Evolutionary conservation across 2,113 vertebrate genomes (phyloP), one percentile per base, ranked within the genome.

Genomic region (Triplophysa dalaica): DNA sequence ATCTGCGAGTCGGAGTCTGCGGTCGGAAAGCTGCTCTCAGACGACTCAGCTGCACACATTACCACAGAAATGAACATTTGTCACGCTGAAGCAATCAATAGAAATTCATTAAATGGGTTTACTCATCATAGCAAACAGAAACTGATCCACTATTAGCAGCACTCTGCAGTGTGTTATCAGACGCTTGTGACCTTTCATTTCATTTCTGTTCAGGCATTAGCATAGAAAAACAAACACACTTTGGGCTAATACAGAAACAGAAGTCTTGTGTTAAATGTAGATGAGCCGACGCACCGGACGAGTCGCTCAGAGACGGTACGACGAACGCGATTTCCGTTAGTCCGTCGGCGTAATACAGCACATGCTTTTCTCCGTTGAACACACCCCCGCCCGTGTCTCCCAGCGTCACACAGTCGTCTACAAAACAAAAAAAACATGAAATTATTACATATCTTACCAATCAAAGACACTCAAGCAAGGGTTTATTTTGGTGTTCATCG

Each of bases 291-390:
- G 94, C 92, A 94, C 94, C 90, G 45, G 94, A 89, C 50, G 93
- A 94, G 78, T 94, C 94, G 86, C 92, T 83, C 3, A 91, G 88
- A 8, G 94, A 95, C 6, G 95, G 95, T 82, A 96, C 94, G 73
- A 96, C 95, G 79, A 96, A 96, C 62, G 95, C 95, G 3, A 96
- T 95, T 89, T 96, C 95, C 0, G 95, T 96, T 82, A 96, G 90
- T 65, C 95, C 95, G 81, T 96, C 95, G 0, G 95, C 95, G 16
- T 95, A 96, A 85, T 96, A 96, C 13, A 96, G 89, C 84, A 94
- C 94, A 78, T 93, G 93, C 89, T 92, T 95, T 88, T 96, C 94
- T 43, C 95, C 95, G 0, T 93, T 96, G 90, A 96, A 96, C 85
- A 96, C 90, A 64, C 91, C 94, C 4, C 94, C 95, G 17, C 95